Percentiles rank a stretch among this genome's conserved stretches.
Conservation (phyloP, 2,797 vertebrate genomes). For the Spinibarbus caldwelli region DNA sequence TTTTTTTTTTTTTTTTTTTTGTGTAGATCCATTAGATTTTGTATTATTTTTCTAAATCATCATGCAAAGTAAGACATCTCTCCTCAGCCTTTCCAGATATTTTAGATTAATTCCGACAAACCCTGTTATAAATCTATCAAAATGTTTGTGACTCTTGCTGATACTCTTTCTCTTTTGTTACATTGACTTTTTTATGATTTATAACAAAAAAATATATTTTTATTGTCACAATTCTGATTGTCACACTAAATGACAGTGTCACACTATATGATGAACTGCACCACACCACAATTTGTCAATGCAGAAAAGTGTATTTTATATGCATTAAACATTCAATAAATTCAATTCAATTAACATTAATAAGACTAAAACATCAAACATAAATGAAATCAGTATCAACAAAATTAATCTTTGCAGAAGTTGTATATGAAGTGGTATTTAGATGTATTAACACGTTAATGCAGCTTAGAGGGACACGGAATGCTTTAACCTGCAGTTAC, state of each 20-base stretch:
- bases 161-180: conserved; percentile 22
- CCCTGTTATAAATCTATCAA: conserved; percentile 8
- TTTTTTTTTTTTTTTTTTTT: too few relatives aligned
- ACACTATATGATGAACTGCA: conserved; percentile 27
- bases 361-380: too few relatives aligned
- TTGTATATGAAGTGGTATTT: too few relatives aligned
- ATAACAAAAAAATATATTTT: not conserved
- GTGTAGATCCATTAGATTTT: conserved; percentile 22
- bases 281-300: not conserved
- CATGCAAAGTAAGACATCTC: not conserved
- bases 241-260: not conserved
- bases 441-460: too few relatives aligned
- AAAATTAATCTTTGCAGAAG: too few relatives aligned
- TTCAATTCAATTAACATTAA: too few relatives aligned
- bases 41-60: conserved; percentile 31
- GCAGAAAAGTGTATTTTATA: too few relatives aligned
- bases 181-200: not conserved
- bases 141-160: conserved; percentile 32
- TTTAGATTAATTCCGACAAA: conserved; percentile 30
- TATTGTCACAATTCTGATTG: not conserved
- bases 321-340: too few relatives aligned
- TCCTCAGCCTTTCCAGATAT: conserved; percentile 17
- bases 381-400: too few relatives aligned
- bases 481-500: too few relatives aligned
- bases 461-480: too few relatives aligned